Base-by-base conservation (phyloP, 2,797 vertebrate species). In the Malurus splendens region DNA sequence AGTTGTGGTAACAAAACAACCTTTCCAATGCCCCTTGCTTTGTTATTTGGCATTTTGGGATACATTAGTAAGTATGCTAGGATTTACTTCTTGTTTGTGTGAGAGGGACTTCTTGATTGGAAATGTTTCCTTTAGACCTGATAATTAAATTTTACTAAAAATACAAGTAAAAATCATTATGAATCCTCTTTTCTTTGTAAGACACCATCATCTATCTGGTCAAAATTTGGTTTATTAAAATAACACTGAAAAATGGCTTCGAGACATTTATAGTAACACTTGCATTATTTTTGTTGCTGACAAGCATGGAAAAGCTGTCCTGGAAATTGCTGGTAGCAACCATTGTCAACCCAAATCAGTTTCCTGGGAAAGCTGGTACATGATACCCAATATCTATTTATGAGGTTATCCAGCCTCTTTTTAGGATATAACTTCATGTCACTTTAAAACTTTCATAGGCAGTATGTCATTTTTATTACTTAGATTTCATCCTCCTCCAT, bases 401-500 rank as follows among this genome's bases (percentile, higher is more conserved):
- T 65, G 75, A 88, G 25, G 28, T 72, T 85, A 62, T 51, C 30
- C 42, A 71, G n/a, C 32, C 25, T 74, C 48, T 74, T 73, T 83
- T 87, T 27, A 51, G 39, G 24, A 23, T 41, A 65, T 32, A 90
- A 73, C 25, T 83, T 81, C 38, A 18, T 78, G 61, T 75, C 66
- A 67, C 42, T 93, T 89, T 78, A 92, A 90, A 94, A 81, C n/a
- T 80, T 74, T 91, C 42, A 55, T 18, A 65, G 42, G 56, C n/a
- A 4, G 11, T 82, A 54, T 89, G 82, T 87, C 52, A 91, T 85
- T 91, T 93, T 90, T 92, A 92, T 87, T 92, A 64, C 84, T 91
- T 78, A 78, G 51, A 52, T 89, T 90, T 94, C 93, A 90, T 65
- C 75, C 47, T 92, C 62, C 52, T 90, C 86, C 66, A 85, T 92